Evolutionary conservation across 1,140 invertebrate species (phyloP), one percentile per base, ranked within the genome.

Genomic region (Caenorhabditis inopinata): DNA sequence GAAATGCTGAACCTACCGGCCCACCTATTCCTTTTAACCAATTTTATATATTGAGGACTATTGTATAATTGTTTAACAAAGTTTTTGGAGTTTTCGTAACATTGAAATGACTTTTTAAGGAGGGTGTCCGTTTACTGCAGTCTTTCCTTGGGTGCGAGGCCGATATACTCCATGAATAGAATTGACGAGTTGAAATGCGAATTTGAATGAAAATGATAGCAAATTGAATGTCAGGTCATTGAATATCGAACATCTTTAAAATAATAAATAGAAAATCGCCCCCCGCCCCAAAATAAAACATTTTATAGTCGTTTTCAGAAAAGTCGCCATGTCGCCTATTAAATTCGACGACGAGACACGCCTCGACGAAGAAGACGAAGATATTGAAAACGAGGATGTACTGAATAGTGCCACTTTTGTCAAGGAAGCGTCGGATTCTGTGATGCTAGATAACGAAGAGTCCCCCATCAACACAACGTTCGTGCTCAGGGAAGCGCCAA

Each of bases 321-420:
- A 21, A 21, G 58, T 68, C 0, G 32, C 58, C 2, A 68, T 68
- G 58, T 68, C 58, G n/a, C 58, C 58, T 7, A 68, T 68, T 32
- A 68, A 68, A 68, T 38, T 18, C 9, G 58, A 68, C n/a, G 58
- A 68, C 12, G 58, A 68, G 9, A 68, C 58, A 5, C 58, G 58
- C 11, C 25, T 68, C 6, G 1, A 5, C 2, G 58, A 16, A 21
- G 58, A 11, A 16, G 32, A 68, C 11, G 58, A 68, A 38, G 58
- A 68, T 9, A 68, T 68, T 29, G 58, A 68, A 38, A 68, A 68
- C 16, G 11, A 25, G 53, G 53, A 53, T 14, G 51, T 21, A 18
- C 12, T 42, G 11, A 68, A 68, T 18, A 68, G 38, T 42, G 58
- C n/a, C 1, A 68, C 58, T 7, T 68, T 68, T 21, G 58, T 68